Conservation (phyloP, 2,797 vertebrate genomes). For the Hydrophis major region DNA sequence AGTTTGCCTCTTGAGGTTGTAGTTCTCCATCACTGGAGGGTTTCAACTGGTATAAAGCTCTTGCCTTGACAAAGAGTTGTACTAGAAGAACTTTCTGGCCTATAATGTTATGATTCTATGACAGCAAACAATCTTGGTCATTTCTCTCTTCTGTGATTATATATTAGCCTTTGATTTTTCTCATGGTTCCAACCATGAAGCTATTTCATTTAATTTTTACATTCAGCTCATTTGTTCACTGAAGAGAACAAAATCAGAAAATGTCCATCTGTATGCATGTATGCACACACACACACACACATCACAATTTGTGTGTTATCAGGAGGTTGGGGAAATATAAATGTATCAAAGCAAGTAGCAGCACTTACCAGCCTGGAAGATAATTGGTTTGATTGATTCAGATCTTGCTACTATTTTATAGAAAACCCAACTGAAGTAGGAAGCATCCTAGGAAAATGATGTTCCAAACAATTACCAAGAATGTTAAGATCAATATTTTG, state of each 20-base stretch:
- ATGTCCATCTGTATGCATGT: neutral
- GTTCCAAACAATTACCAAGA: neutral
- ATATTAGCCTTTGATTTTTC: neutral
- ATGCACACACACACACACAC: neutral
- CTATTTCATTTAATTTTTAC: neutral
- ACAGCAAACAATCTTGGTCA: neutral
- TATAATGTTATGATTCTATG: neutral
- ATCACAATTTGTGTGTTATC: neutral
- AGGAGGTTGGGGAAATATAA: neutral
- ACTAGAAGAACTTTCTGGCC: neutral
- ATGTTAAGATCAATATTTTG: neutral
- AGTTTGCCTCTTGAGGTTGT: neutral
- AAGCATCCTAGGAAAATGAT: neutral
- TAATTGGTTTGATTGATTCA: neutral
- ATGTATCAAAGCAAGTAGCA: neutral
- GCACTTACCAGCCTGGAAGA: neutral
- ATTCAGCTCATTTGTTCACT: neutral
- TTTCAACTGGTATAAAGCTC: neutral
- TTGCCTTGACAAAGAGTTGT: neutral
- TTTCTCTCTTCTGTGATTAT: neutral
- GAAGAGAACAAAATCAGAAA: neutral
- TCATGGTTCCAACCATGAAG: neutral
- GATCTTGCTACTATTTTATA: neutral
- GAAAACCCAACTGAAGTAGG: neutral
- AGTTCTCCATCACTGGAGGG: neutral